A percentile compares a stretch with the other conserved stretches of the same genome.
phyloP scores from a whole-genome alignment of 2,113 vertebrate genomes.

The Oreochromis spilurus region DNA sequence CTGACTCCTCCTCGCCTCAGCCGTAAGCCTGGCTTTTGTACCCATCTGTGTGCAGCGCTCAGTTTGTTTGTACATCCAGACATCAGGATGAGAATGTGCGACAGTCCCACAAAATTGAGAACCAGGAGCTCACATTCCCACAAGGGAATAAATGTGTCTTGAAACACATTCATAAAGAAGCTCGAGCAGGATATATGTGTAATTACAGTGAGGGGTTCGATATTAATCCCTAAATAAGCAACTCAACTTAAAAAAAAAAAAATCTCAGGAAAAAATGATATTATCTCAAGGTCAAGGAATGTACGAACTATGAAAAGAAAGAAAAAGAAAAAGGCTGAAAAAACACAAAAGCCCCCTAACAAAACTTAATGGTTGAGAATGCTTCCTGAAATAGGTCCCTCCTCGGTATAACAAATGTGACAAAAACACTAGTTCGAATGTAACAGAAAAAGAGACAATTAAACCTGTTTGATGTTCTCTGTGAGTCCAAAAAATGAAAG shows the following conservation, averaged over 20 bases:
- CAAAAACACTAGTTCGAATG: neutral
- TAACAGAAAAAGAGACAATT: neutral
- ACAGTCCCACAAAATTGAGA: conserved; percentile 25
- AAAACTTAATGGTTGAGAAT: neutral
- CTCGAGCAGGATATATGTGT: neutral
- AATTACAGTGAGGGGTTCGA: neutral
- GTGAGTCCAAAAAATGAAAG: neutral
- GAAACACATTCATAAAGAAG: neutral
- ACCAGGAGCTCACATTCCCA: conserved; percentile 28
- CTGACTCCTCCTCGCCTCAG: conserved; percentile 53
- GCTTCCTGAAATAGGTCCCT: neutral
- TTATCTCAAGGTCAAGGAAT: neutral
- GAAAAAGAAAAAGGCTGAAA: neutral
- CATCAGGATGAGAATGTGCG: conserved; percentile 36
- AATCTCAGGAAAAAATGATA: neutral
- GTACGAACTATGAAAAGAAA: neutral
- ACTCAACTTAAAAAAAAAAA: neutral
- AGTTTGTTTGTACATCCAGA: conserved; percentile 50
- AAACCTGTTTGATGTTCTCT: neutral
- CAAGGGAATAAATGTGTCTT: neutral
- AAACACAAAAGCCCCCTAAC: neutral
- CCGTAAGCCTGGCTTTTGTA: conserved; percentile 64
- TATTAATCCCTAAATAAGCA: conserved; percentile 14
- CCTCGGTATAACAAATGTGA: neutral
- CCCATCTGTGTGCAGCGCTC: conserved; percentile 8